Evolutionary conservation across 2,113 vertebrate species (phyloP), one percentile per base, ranked within the genome.

Genomic region (Pteruthius melanotis): DNA sequence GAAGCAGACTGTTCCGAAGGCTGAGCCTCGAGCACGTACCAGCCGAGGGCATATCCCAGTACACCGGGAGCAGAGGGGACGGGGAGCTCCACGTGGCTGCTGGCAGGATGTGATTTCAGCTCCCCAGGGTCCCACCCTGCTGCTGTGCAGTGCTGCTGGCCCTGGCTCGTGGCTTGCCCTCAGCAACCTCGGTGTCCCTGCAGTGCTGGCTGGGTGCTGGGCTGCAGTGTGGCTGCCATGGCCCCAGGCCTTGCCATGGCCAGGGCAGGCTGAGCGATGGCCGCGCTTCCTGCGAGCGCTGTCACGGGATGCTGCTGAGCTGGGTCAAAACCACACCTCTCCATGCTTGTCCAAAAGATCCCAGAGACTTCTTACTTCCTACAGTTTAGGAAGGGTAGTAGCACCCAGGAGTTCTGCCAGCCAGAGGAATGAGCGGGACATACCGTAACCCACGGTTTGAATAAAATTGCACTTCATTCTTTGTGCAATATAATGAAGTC

Each of bases 21-120:
- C 47, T 53, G 57, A 76, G 52, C 61, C 57, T 27, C 0, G 2
- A 50, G 28, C 27, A 39, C 15, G 0, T n/a, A 30, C 57, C n/a
- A 37, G 42, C 13, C 22, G 35, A 35, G 52, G 47, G 31, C 49
- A 45, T 19, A 2, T 69, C 49, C 27, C 57, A 8, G 20, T 31
- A 14, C 1, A 1, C 23, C 0, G 0, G 26, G 30, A 68, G 17
- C 66, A 68, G 39, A 2, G 3, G 60, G 37, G 33, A 42, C 0
- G 0, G 33, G 23, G 10, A 72, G 31, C 40, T 52, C 33, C 7
- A 3, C 0, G 0, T 42, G 70, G 42, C 42, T 0, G 1, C 70
- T 2, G 6, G 47, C 40, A 16, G 71, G 59, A 77, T 23, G 39
- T n/a, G 54, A 16, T 8, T 10, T 5, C 3, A 4, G 28, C 52